Base-by-base conservation (phyloP, 2,888 invertebrate genomes). In the Epistrophe eligans region DNA sequence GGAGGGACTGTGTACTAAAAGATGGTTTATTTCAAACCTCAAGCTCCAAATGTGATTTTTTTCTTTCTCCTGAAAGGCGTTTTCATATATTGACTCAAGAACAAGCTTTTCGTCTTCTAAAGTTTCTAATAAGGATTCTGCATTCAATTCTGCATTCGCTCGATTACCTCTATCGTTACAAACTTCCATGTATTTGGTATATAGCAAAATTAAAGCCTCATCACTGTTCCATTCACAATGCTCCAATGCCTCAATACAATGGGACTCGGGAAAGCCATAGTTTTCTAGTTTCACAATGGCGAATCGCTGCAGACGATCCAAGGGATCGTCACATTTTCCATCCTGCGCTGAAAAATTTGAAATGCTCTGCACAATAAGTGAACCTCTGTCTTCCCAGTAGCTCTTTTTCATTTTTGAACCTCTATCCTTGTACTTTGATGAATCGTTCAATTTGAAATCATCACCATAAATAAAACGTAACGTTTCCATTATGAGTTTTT, bases 381-480 rank as follows among this genome's bases (percentile, higher is more conserved):
- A 95, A 7, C 97, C 96, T 88, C 95, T 94, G 90, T 96, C 96
- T 93, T 96, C 94, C 97, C 97, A 97, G 91, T 95, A 97, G 28
- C 95, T 95, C 89, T 95, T 95, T 52, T 94, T 94, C 45, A 97
- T 93, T 89, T 95, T 95, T 24, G 95, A 94, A 19, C 95, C 95
- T 91, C 95, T 95, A 91, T 97, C 96, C 93, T 94, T 95, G 93
- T 95, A 95, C 77, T 94, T 92, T 77, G 94, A 92, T 28, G 94
- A 93, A 90, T 94, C 94, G 35, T 93, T 93, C 79, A 95, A 92
- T 90, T 94, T 94, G 90, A 95, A 95, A 83, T 95, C 96, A 82
- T 95, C 94, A n/a, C 97, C 97, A 93, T 96, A 96, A 88, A 97
- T 95, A 89, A 94, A 94, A 87, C 95, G 95, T 70, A 97, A 92